Conservation (phyloP, 1,140 invertebrate species). For the Brachionus plicatilis region DNA sequence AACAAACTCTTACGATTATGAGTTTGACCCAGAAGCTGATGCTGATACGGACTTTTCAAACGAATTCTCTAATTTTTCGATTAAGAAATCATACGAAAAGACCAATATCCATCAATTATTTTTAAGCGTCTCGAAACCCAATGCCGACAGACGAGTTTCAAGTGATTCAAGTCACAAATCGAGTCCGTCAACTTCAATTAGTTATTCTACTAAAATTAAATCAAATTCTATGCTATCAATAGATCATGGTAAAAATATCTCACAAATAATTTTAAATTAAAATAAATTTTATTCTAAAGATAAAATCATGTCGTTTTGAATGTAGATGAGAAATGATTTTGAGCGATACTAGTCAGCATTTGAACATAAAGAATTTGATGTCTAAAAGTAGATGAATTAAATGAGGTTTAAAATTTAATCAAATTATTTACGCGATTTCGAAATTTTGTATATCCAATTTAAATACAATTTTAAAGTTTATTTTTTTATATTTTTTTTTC, state of each 20-base stretch:
- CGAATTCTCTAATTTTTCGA: background rate
- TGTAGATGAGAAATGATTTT: background rate
- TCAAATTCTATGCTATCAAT: slow-evolving; percentile 27
- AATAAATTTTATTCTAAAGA: background rate
- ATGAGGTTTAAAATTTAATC: background rate
- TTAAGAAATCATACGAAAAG: background rate
- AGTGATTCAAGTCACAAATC: background rate
- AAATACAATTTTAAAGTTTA: background rate
- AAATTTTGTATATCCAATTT: background rate
- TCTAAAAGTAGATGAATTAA: background rate
- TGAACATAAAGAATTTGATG: background rate
- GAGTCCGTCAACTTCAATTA: background rate
- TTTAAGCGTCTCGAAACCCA: background rate
- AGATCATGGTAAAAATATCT: background rate
- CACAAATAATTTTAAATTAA: background rate
- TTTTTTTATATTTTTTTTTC: background rate
- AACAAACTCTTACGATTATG: slow-evolving; percentile 14
- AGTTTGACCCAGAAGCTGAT: slow-evolving; percentile 17
- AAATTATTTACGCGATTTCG: background rate
- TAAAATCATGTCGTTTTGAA: slow-evolving; percentile 28
- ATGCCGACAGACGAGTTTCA: background rate
- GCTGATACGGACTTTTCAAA: slow-evolving; percentile 13
- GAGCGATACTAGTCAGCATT: background rate
- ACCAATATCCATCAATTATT: background rate
- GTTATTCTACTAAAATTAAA: background rate